Evolutionary conservation across 2,113 vertebrate species (phyloP), one percentile per base, ranked within the genome.

Genomic region (Halcyon malimbica): DNA sequence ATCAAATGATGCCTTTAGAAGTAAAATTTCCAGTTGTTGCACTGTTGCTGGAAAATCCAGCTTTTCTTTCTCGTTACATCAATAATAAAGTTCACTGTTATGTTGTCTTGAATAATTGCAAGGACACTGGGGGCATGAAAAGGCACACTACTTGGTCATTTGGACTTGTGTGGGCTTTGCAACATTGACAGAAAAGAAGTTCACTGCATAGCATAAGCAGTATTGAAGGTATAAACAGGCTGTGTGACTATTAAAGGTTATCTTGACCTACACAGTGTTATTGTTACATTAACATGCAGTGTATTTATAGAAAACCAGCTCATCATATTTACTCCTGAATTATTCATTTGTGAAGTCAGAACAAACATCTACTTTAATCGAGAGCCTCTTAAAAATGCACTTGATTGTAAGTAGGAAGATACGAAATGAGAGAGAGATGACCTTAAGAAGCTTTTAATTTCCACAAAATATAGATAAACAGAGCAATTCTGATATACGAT

Each of bases 301-400:
- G 13, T 83, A 92, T 90, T 91, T 88, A 53, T 88, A 88, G 92
- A 90, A 95, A 74, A 83, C 16, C 29, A 67, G 16, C 64, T 88
- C 71, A 93, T 93, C 46, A 37, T 79, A 69, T 93, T 91, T 87
- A 54, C 44, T 88, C 37, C 56, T 94, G 82, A 96, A 94, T 95
- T 90, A 96, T 95, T 95, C n/a, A 93, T 91, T 86, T 83, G n/a
- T 57, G 28, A 90, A 88, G 71, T 62, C 67, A 88, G 81, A 89
- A 85, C 41, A 39, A 83, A 62, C 20, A 11, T 80, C 63, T 74
- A 2, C 17, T 5, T n/a, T 46, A 83, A 51, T 12, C 31, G 54
- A 78, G 69, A 89, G 23, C 31, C 24, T 92, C 44, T 89, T 90
- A 83, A 86, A 89, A 91, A 90, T 67, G 20, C 39, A 48, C 62